phyloP scores from a whole-genome alignment of 1,140 invertebrate species.

The Latrodectus geometricus region DNA sequence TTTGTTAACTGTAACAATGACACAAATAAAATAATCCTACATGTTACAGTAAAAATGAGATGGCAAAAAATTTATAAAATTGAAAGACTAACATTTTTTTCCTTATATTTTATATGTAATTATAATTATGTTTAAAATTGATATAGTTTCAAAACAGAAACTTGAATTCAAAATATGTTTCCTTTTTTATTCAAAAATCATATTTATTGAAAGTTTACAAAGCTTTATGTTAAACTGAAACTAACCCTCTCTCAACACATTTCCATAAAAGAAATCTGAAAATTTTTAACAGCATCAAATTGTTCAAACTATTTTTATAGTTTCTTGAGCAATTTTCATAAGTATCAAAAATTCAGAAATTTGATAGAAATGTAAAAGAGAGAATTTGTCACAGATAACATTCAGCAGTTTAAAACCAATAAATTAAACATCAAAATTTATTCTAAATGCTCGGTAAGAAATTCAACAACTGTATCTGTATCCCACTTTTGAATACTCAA shows the following conservation, averaged over 20 bases:
- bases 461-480: slow-evolving; percentile 95
- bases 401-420: background rate
- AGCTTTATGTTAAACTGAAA: background rate
- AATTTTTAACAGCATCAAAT: slow-evolving; percentile 22
- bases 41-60: too few relatives aligned
- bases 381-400: background rate
- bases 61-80: too few relatives aligned
- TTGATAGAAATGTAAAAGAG: background rate
- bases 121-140: too few relatives aligned
- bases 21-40: too few relatives aligned
- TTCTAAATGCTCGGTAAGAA: slow-evolving; percentile 74
- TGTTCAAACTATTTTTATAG: slow-evolving; percentile 36
- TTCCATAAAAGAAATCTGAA: background rate
- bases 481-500: slow-evolving; percentile 80
- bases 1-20: too few relatives aligned
- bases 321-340: slow-evolving; percentile 47
- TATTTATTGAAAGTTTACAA: background rate
- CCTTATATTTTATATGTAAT: too few relatives aligned
- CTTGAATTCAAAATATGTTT: background rate
- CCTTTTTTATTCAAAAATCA: background rate
- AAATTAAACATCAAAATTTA: background rate
- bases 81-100: too few relatives aligned
- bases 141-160: too few relatives aligned
- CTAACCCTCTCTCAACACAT: background rate
- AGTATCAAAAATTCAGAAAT: background rate